Evolutionary conservation across 1,140 invertebrate species (phyloP).

Genomic region (Prorops nasuta): DNA sequence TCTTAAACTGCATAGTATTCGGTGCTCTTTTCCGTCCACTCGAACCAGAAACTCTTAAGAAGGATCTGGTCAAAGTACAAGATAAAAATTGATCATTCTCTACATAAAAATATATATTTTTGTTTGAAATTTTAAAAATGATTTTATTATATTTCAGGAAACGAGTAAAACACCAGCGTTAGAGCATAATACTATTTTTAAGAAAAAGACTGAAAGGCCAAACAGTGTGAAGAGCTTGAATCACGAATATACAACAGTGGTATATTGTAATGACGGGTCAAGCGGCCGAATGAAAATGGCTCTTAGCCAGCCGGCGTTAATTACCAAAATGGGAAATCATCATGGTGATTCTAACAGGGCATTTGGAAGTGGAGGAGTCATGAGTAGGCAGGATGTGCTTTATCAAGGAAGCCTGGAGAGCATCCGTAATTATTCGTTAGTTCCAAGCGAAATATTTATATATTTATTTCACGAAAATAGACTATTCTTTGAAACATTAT

Average conservation of each 20-base stretch:
- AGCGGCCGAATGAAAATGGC: constrained; percentile 54
- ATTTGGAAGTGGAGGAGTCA: constrained; percentile 70
- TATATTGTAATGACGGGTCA: constrained; percentile 4
- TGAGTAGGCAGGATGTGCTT: constrained; percentile 83
- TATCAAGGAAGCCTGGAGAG: constrained; percentile 80
- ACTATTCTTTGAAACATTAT: too few species aligned
- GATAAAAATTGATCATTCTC: background rate
- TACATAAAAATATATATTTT: too few species aligned
- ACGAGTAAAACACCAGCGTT: constrained; percentile 6
- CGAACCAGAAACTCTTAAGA: constrained; percentile 36
- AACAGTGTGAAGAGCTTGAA: background rate
- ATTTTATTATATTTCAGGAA: constrained; percentile 3
- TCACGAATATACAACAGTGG: constrained; percentile 8
- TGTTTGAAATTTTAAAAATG: background rate
- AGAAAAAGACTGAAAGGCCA: constrained; percentile 8
- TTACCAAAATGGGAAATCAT: constrained; percentile 42
- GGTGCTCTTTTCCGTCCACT: constrained; percentile 79
- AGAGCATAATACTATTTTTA: background rate
- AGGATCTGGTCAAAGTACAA: constrained; percentile 12
- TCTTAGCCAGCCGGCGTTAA: constrained; percentile 65
- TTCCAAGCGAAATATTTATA: too few species aligned
- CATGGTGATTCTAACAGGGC: constrained; percentile 20
- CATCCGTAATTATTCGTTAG: constrained; percentile 50
- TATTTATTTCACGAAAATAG: too few species aligned
- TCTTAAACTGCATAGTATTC: constrained; percentile 80